Conservation (phyloP, 1,140 invertebrate species). For the Hypsibius dujardini region DNA sequence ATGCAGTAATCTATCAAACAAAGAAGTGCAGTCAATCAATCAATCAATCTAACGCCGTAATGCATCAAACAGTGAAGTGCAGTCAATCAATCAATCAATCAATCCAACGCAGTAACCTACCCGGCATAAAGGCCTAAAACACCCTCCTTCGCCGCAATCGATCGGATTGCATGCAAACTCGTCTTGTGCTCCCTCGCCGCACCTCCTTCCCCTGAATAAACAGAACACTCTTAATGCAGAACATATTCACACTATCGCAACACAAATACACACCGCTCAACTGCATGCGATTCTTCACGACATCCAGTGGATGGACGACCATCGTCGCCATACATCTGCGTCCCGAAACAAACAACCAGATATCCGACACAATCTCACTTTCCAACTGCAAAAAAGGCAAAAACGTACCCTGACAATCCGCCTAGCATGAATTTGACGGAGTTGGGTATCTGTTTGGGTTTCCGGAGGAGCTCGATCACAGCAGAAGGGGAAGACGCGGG, state of each 20-base stretch:
- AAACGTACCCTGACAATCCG: conserved; percentile 29
- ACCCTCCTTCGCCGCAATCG: conserved; percentile 71
- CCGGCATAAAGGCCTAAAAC: conserved; percentile 70
- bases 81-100: conserved; percentile 15
- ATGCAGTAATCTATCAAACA: too few relatives aligned
- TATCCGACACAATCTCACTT: background rate
- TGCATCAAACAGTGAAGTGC: background rate
- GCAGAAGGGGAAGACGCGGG: too few relatives aligned
- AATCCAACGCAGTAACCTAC: conserved; percentile 26
- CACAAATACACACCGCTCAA: conserved; percentile 45
- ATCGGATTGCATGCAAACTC: conserved; percentile 48
- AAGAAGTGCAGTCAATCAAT: too few relatives aligned
- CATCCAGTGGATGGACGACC: conserved; percentile 90
- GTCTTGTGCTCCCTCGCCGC: conserved; percentile 54
- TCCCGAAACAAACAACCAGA: conserved; percentile 21
- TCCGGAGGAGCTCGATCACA: background rate
- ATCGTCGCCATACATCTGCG: conserved; percentile 82
- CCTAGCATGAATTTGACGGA: conserved; percentile 29
- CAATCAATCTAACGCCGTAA: too few relatives aligned
- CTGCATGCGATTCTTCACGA: conserved; percentile 98
- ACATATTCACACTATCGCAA: background rate
- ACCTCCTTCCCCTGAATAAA: conserved; percentile 38
- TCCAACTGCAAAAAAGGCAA: conserved; percentile 17
- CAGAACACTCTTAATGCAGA: background rate
- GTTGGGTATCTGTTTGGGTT: conserved; percentile 26